Evolutionary conservation across 1,140 invertebrate species (phyloP).

Genomic region (Ceratoteleas bidentatus): DNA sequence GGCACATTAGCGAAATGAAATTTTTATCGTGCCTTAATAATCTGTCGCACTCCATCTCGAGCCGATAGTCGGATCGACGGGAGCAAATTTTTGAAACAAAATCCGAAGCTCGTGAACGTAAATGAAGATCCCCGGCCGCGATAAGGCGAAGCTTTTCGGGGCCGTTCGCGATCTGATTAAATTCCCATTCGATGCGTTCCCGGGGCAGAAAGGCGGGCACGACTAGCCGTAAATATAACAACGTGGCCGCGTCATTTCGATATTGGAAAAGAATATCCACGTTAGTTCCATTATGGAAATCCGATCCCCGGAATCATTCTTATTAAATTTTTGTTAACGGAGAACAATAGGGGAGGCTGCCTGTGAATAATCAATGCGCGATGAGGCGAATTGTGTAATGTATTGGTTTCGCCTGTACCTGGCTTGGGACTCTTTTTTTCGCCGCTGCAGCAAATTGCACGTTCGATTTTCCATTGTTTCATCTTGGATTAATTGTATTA

Average conservation of each 20-base stretch:
- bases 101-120: conserved; percentile 54
- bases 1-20: conserved; percentile 47
- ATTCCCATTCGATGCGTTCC: conserved; percentile 42
- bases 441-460: too few species aligned
- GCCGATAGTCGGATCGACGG: too few species aligned
- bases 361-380: conserved; percentile 20
- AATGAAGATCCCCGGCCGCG: conserved; percentile 38
- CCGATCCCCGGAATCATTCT: conserved; percentile 23
- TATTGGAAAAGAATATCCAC: conserved; percentile 35
- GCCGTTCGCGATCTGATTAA: conserved; percentile 55
- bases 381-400: not conserved
- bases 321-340: conserved; percentile 28
- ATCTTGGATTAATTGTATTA: too few species aligned
- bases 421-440: too few species aligned
- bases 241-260: conserved; percentile 25
- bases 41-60: conserved; percentile 37
- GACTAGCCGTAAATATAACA: conserved; percentile 48
- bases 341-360: not conserved
- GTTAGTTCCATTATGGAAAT: conserved; percentile 37
- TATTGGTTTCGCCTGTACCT: not conserved
- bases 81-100: conserved; percentile 56
- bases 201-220: not conserved
- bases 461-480: too few species aligned
- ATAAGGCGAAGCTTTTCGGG: conserved; percentile 43
- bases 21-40: conserved; percentile 42